A percentile compares a stretch with the other conserved stretches of the same genome.
phyloP scores from a whole-genome alignment of 1,140 invertebrate genomes.

The Venturia canescens region DNA sequence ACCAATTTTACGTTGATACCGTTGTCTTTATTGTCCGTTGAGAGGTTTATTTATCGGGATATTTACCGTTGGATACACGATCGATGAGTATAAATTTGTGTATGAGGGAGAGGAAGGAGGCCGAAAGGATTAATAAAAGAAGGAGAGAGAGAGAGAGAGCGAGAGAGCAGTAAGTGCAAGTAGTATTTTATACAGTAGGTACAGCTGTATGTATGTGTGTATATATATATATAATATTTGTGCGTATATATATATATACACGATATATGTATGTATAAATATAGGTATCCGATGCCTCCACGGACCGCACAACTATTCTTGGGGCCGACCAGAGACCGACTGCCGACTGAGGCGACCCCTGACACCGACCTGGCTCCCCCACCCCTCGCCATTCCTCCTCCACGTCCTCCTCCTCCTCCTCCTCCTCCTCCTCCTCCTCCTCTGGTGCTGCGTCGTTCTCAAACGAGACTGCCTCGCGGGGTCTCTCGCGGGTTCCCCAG shows the following conservation, averaged over 20 bases:
- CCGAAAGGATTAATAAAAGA: background rate
- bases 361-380: slow-evolving; percentile 72
- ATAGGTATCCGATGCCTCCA: slow-evolving; percentile 55
- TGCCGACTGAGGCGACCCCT: slow-evolving; percentile 75
- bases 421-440: slow-evolving; percentile 61
- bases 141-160: no score
- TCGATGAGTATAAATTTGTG: background rate
- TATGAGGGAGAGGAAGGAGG: slow-evolving; percentile 1
- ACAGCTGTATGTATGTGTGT: background rate
- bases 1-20: background rate
- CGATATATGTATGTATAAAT: background rate
- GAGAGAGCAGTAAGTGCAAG: background rate
- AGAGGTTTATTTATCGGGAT: background rate
- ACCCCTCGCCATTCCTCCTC: slow-evolving; percentile 58
- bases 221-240: no score
- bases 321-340: slow-evolving; percentile 76
- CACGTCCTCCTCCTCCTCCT: slow-evolving; percentile 52
- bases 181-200: slow-evolving; percentile 5
- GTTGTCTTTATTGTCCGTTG: background rate
- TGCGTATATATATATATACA: background rate
- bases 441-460: slow-evolving; percentile 68
- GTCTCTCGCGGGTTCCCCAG: slow-evolving; percentile 71
- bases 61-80: background rate
- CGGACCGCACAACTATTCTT: slow-evolving; percentile 71
- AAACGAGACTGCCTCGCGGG: slow-evolving; percentile 62